These are phyloP conservation scores for Mizuhopecten yessoensis DNA, from an alignment of 1,140 invertebrate species.

Conservation along the genomic window DNA sequence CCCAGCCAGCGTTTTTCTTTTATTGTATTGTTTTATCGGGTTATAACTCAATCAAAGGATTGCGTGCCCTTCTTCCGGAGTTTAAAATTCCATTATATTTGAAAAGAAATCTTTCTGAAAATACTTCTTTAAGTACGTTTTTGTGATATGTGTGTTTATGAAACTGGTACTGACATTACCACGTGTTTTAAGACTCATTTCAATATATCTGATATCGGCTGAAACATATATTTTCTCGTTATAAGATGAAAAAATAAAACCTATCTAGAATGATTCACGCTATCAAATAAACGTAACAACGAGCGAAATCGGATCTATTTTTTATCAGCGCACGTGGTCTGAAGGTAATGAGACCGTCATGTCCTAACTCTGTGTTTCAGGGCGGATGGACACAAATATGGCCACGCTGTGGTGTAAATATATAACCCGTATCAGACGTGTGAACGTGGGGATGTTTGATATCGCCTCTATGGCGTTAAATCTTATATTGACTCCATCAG, in stretches of 20 bases:
- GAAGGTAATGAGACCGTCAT: constrained; percentile 12
- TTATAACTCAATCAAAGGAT: too few species aligned
- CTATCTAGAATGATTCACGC: background rate
- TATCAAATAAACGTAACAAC: background rate
- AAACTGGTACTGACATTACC: too few species aligned
- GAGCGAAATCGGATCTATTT: background rate
- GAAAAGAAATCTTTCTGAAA: too few species aligned
- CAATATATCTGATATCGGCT: too few species aligned
- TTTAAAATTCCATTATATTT: too few species aligned
- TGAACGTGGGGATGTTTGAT: background rate
- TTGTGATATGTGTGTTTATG: too few species aligned
- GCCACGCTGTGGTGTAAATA: constrained; percentile 17
- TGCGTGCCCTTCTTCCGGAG: too few species aligned
- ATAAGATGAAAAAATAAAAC: background rate
- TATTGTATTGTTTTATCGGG: too few species aligned
- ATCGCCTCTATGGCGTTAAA: constrained; percentile 2
- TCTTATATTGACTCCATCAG: constrained; percentile 38
- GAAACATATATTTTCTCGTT: background rate
- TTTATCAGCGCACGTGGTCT: constrained; percentile 17
- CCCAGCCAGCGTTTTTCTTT: too few species aligned
- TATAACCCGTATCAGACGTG: background rate
- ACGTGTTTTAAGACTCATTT: too few species aligned
- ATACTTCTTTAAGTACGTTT: too few species aligned
- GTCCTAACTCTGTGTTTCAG: background rate
- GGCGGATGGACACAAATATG: constrained; percentile 13